Base-by-base conservation (phyloP, 1,140 invertebrate species). In the Bombus consobrinus region DNA sequence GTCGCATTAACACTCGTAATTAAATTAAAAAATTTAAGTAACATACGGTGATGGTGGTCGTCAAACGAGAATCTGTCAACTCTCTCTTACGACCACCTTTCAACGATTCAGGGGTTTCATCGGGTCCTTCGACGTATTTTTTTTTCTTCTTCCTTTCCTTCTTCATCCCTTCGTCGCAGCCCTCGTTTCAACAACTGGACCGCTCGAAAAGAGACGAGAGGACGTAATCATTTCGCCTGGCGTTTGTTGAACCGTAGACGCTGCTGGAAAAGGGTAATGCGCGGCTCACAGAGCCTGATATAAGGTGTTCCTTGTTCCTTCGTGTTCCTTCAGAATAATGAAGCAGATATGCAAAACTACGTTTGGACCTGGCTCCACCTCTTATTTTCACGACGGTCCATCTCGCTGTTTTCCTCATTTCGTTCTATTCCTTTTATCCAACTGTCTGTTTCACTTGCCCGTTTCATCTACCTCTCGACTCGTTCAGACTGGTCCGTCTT, bases 301-400 rank as follows among this genome's bases (percentile, higher is more conserved):
- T 88, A 91, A 90, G 88, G 85, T 89, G 88, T 91, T 88, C 73
- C 86, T 87, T 89, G 88, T 91, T 88, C 73, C 85, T 88, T 78
- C 85, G 74, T 77, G 85, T 93, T 91, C 91, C 91, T 91, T 86
- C 81, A 80, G 80, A 86, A 86, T 92, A 91, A 92, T 91, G 88
- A 92, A 92, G 91, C 85, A 90, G 90, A 92, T 91, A 92, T 92
- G 92, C 91, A 92, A 92, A 91, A 92, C 90, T 92, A 91, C 85
- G 79, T 90, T 90, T 79, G 76, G 79, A 28, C 78, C 66, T n/a
- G 43, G 41, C 73, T 89, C 43, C 71, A 71, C 78, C 32, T 81
- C 73, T 87, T 74, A 69, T 88, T 86, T 88, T 86, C 80, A 57
- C 34, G 47, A 71, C 12, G 59, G 32, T 47, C 71, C 64, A 12